Conservation (phyloP, 2,113 vertebrate genomes). For the Pomatorhinus ruficollis region DNA sequence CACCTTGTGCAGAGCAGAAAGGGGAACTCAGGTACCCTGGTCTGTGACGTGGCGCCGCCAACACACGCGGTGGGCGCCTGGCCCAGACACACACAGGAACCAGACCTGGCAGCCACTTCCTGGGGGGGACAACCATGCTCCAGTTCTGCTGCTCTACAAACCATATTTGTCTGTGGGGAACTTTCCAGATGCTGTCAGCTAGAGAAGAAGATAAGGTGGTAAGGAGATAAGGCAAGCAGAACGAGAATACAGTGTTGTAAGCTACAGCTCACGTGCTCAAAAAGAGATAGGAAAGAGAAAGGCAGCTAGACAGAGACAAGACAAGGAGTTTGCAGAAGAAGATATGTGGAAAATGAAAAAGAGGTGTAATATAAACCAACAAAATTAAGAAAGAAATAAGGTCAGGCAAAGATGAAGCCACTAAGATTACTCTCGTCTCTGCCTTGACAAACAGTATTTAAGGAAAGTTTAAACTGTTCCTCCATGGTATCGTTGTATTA, state of each 20-base stretch:
- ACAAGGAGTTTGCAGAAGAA: background rate
- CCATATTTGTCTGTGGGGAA: background rate
- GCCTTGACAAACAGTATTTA: background rate
- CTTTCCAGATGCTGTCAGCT: background rate
- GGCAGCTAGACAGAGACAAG: background rate
- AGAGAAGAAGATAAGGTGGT: background rate
- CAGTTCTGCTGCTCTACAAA: background rate
- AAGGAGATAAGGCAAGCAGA: background rate
- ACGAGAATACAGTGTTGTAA: background rate
- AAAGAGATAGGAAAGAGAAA: background rate
- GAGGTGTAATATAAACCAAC: background rate
- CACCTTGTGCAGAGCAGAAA: background rate
- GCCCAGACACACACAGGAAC: background rate
- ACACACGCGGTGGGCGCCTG: rapidly evolving
- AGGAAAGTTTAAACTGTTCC: background rate
- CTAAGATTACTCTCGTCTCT: background rate
- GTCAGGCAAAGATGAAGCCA: background rate
- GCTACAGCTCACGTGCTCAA: background rate
- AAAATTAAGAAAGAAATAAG: background rate
- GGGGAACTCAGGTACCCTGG: background rate
- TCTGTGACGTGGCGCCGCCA: background rate
- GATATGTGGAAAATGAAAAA: background rate
- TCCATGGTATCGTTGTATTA: background rate
- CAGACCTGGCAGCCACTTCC: background rate
- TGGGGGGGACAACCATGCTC: background rate